These are phyloP conservation scores for Yponomeuta cagnagella DNA, from an alignment of 2,888 invertebrate genomes.

Conservation along the genomic window DNA sequence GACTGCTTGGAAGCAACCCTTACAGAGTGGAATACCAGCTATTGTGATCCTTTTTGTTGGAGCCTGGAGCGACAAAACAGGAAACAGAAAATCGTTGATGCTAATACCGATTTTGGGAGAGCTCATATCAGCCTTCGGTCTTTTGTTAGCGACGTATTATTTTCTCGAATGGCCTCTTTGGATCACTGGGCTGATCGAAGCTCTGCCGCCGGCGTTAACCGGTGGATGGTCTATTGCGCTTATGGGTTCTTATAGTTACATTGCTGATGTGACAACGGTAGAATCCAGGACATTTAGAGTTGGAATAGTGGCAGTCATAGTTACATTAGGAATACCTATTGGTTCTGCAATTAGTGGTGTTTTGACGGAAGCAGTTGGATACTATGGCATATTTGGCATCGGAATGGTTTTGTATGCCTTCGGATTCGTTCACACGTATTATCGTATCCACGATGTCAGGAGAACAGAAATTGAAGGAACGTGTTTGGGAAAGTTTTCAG, in stretches of 20 bases:
- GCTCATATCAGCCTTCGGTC: constrained; percentile 64
- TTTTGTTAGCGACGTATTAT: constrained; percentile 69
- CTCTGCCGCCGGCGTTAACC: constrained; percentile 71
- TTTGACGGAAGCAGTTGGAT: constrained; percentile 59
- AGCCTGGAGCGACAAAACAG: constrained; percentile 78
- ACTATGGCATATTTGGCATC: constrained; percentile 60
- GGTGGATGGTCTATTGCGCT: constrained; percentile 75
- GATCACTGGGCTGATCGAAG: constrained; percentile 70
- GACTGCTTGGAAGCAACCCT: constrained; percentile 70
- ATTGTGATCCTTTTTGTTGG: constrained; percentile 75
- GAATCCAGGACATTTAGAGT: constrained; percentile 78
- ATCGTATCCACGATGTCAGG: constrained; percentile 53
- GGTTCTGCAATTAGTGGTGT: constrained; percentile 71
- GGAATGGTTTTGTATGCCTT: constrained; percentile 43
- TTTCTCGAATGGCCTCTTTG: constrained; percentile 75
- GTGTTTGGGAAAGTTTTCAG: constrained; percentile 32
- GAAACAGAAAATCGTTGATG: constrained; percentile 74
- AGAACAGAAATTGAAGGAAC: constrained; percentile 41
- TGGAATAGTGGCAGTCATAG: constrained; percentile 74
- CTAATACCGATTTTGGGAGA: constrained; percentile 74
- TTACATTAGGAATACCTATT: constrained; percentile 65
- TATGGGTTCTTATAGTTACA: constrained; percentile 76
- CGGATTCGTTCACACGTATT: constrained; percentile 51
- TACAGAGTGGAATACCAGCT: constrained; percentile 74
- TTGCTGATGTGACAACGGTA: constrained; percentile 75